These are phyloP conservation scores for Notamacropus eugenii DNA, from an alignment of 2,797 vertebrate genomes.

Conservation along the genomic window DNA sequence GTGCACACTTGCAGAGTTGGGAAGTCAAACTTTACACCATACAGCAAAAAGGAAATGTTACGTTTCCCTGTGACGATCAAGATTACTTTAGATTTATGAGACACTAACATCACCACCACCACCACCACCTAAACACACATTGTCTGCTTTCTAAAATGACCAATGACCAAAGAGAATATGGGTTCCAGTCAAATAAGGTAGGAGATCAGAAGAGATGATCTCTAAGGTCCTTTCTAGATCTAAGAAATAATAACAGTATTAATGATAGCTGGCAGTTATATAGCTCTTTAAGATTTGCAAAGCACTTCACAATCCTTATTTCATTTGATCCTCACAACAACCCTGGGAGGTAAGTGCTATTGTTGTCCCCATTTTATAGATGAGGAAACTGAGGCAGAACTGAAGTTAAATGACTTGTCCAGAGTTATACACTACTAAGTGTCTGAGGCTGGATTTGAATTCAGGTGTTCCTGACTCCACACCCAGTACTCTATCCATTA, in stretches of 20 bases:
- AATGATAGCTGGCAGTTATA: not conserved
- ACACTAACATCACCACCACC: not conserved
- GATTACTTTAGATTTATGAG: slow-evolving; percentile 19
- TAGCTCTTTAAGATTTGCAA: not conserved
- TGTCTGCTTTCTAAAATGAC: slow-evolving; percentile 12
- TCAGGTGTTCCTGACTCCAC: not conserved
- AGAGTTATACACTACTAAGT: not conserved
- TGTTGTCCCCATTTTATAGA: not conserved
- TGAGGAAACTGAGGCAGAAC: not conserved
- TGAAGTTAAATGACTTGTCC: not conserved
- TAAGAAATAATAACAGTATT: not conserved
- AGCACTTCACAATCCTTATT: not conserved
- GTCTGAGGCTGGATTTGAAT: not conserved
- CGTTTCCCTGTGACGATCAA: not conserved
- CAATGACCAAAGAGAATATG: not conserved
- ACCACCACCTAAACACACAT: not conserved
- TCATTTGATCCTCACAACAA: not conserved
- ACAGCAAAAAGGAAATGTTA: slow-evolving; percentile 7
- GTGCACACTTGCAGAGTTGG: not conserved
- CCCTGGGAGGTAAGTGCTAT: not conserved
- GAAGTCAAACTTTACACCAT: not conserved
- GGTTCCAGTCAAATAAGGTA: not conserved
- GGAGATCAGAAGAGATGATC: not conserved
- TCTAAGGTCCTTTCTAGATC: not conserved
- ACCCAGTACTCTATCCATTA: no score